Conservation (phyloP, 2,797 vertebrate genomes). For the Pogonophryne albipinna region DNA sequence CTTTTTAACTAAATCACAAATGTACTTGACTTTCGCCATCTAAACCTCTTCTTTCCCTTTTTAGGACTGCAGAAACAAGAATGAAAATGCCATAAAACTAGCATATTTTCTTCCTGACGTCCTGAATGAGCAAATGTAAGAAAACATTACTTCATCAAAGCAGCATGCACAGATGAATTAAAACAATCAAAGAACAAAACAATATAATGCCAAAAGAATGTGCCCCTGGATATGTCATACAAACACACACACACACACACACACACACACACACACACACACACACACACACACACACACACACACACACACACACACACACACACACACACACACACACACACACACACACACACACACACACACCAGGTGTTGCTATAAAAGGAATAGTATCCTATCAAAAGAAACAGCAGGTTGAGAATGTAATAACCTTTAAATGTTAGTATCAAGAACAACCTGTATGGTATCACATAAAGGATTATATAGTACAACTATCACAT, state of each 20-base stretch:
- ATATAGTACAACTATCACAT: neutral
- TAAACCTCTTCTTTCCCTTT: neutral
- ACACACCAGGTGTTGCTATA: conserved; percentile 31
- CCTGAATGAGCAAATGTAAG: conserved; percentile 7
- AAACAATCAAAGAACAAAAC: conserved; percentile 24
- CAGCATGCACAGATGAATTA: conserved; percentile 15
- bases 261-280: too few species aligned
- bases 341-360: too few species aligned
- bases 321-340: too few species aligned
- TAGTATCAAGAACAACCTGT: neutral
- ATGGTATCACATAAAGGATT: neutral
- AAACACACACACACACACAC: too few species aligned
- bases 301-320: too few species aligned
- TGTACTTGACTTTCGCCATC: too few species aligned
- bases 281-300: too few species aligned
- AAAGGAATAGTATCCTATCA: conserved; percentile 7
- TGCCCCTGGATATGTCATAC: neutral
- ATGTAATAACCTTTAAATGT: neutral
- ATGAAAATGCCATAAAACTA: neutral
- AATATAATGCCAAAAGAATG: conserved; percentile 13
- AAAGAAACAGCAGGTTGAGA: neutral
- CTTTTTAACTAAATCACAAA: neutral
- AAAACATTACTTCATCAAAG: conserved; percentile 38
- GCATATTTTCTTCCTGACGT: conserved; percentile 14
- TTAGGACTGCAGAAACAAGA: neutral